These are phyloP conservation scores for Tokudaia tokunoshimensis DNA, from an alignment of 2,797 vertebrate species.

Conservation along the genomic window DNA sequence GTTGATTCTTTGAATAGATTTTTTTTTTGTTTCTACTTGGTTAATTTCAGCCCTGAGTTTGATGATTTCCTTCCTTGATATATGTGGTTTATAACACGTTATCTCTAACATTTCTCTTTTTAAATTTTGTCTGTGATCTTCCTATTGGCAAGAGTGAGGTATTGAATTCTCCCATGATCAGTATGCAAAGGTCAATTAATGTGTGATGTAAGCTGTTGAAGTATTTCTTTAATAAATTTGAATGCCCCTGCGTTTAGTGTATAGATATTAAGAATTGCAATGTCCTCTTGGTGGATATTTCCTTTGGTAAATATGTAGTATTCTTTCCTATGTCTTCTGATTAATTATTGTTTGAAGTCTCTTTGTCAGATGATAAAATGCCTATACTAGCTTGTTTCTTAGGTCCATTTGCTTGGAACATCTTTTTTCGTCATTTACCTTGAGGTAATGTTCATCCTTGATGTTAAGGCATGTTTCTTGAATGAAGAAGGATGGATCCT, in stretches of 20 bases:
- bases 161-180: neutral
- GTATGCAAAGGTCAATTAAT: neutral
- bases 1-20: too few relatives aligned
- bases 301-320: neutral
- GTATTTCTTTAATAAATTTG: neutral
- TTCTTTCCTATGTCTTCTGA: neutral
- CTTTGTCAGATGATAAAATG: neutral
- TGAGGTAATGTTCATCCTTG: neutral
- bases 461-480: neutral
- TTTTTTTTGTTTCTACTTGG: too few relatives aligned
- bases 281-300: neutral
- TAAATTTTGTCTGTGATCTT: neutral
- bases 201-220: neutral
- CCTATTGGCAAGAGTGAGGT: neutral
- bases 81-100: neutral
- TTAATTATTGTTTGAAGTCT: neutral
- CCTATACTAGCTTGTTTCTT: neutral
- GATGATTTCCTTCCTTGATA: too few relatives aligned
- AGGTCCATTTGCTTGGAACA: neutral
- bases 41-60: too few relatives aligned
- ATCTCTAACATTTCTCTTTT: neutral
- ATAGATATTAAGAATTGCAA: neutral
- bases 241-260: neutral
- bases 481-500: neutral
- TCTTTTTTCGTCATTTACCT: neutral